Evolutionary conservation across 1,140 invertebrate genomes (phyloP), one percentile per base, ranked within the genome.

Genomic region (Choristoneura fumiferana): DNA sequence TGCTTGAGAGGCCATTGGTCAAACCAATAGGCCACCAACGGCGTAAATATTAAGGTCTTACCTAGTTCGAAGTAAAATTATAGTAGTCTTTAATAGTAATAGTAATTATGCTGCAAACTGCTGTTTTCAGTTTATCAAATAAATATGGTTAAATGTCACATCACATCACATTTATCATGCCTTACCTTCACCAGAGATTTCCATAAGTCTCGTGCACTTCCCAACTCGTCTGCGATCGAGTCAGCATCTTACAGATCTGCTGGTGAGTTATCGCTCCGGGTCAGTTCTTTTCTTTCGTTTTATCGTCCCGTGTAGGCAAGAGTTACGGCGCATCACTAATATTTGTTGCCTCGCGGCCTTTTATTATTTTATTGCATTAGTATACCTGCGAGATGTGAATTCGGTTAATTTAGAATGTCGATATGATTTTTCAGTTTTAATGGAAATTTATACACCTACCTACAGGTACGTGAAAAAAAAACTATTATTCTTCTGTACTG

Each of bases 221-320:
- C 33, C 45, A 12, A 53, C 14, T 40, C 18, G 10, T 54, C 13
- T 54, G 22, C 49, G 49, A 34, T 36, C 36, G 54, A 39, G 62
- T 76, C 71, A 73, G 71, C 71, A 67, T 69, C 66, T 71, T 73
- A 64, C 59, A 66, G 57, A 70, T 62, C 66, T 73, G 71, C 58
- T 35, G 45, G 63, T 76, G 59, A 76, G 57, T 59, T 76, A 76
- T 76, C 34, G 58, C 66, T n/a, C 60, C 53, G 59, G 62, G 60
- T 43, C 62, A 58, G 54, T 63, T 67, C 60, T 69, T 69, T 69
- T 76, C 66, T 62, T 73, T 71, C 64, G 37, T 60, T 71, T 63
- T 67, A 67, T 70, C 69, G 67, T 75, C 59, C 63, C 68, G 69
- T 63, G 55, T 64, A 66, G 58, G 63, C 65, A 64, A 69, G 64